phyloP scores from a whole-genome alignment of 2,113 vertebrate genomes.

The Promerops cafer region DNA sequence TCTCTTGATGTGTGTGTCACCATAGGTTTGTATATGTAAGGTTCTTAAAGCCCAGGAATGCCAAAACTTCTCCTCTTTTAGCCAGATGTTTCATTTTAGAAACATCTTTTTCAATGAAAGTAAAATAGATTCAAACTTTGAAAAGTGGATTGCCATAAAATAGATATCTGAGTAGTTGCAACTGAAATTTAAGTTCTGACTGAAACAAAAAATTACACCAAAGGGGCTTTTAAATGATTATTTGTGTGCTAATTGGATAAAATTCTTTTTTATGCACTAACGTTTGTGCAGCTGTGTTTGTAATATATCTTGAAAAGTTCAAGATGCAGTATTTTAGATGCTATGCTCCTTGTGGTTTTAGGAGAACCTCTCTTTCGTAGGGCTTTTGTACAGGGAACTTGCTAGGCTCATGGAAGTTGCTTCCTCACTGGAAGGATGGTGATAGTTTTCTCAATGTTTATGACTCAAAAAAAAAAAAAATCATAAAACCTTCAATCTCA shows the following conservation, averaged over 20 bases:
- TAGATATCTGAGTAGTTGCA: neutral
- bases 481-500: neutral
- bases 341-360: conserved; percentile 30
- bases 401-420: neutral
- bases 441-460: neutral
- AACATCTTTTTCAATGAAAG: conserved; percentile 28
- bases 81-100: conserved; percentile 41
- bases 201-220: conserved; percentile 28
- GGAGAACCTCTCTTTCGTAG: neutral
- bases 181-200: conserved; percentile 28
- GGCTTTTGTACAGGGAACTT: neutral
- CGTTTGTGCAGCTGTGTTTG: conserved; percentile 60
- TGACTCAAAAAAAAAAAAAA: neutral
- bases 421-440: neutral
- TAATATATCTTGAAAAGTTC: conserved; percentile 39
- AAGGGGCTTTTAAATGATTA: conserved; percentile 12
- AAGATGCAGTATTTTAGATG: conserved; percentile 18
- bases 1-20: neutral
- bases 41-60: neutral
- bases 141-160: conserved; percentile 36
- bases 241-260: conserved; percentile 37
- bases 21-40: neutral
- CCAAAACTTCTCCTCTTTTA: neutral
- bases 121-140: conserved; percentile 18
- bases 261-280: conserved; percentile 28